Base-by-base conservation (phyloP, 2,797 vertebrate genomes). In the Falco biarmicus region DNA sequence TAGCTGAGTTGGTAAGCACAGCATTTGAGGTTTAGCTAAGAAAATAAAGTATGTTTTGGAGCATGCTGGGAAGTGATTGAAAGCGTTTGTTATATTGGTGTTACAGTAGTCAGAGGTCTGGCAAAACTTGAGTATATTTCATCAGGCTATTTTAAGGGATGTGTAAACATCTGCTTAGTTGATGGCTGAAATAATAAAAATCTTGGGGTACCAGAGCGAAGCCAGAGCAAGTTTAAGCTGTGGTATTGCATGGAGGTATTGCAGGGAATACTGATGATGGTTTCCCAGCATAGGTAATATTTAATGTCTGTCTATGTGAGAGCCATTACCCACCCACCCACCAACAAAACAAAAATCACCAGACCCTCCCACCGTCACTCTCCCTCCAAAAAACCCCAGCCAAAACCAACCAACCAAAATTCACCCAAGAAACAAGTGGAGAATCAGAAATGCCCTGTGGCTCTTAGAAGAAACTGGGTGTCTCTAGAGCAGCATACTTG, bases 191-290 rank as follows among this genome's bases (percentile, higher is more conserved):
- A 74, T 82, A 66, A 59, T 51, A 43, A 34, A 77, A 79, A 37
- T 63, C 84, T 91, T 74, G 53, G 71, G 43, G 68, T 77, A 87
- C 31, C 78, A 60, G 24, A 66, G 64, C 76, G 61, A 93, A 88
- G 86, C 93, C 73, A 75, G 69, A 71, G 74, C 51, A 74, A 95
- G 83, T 71, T 93, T 85, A 80, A 74, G 25, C 60, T 88, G 22
- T 66, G 31, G 41, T 41, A 41, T 41, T 90, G 39, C 34, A 45
- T 56, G 13, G 79, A 85, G 31, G 41, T 41, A 41, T 41, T 90
- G 39, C 34, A 45, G 24, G 59, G 64, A 83, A 93, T 85, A 51
- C 71, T 50, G 66, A 8, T 34, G 51, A 39, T 60, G 34, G 9
- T 84, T 89, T 93, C 37, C 60, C 64, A 78, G 83, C 39, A 18